Evolutionary conservation across 2,888 invertebrate genomes (phyloP), one percentile per base, ranked within the genome.

Genomic region (Catocala sponsa): DNA sequence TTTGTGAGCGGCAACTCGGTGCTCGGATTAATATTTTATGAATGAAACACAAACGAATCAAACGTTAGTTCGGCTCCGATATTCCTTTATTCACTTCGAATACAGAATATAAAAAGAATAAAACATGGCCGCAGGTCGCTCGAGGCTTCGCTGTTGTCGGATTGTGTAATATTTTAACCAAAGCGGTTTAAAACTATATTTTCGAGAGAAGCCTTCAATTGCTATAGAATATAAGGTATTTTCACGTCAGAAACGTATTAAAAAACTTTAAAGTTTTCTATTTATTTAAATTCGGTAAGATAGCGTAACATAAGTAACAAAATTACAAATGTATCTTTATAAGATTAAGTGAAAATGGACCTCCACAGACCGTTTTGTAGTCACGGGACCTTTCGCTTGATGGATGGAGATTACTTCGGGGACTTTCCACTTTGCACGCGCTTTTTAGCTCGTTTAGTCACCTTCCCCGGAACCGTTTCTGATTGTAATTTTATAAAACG

Each of bases 21-120:
- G 55, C 43, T 63, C n/a, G 57, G 68, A 84, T 87, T 85, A 84
- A 86, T 85, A 86, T 86, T 88, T 85, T 84, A 87, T 86, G 85
- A 83, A 80, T 68, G 71, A 67, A 81, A 76, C 70, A 75, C 79
- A 81, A 84, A 82, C 84, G 83, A 85, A 85, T 86, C 84, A 82
- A 84, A 80, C 70, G 68, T 59, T 76, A 80, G 70, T 76, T 79
- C 74, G 66, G 61, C 58, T 78, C 72, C 78, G 80, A 83, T 84
- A 83, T 83, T 84, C 79, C 72, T 80, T 81, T 84, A 84, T 84
- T 76, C 76, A 70, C 58, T 72, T 60, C 49, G 66, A 69, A 68
- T 68, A 63, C 65, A 74, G 65, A 67, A 59, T 13, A 73, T 15
- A 75, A 77, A 80, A 82, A 79, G 76, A 83, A 83, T 83, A 82